Conservation (phyloP, 1,140 invertebrate species). For the Spodoptera litura region DNA sequence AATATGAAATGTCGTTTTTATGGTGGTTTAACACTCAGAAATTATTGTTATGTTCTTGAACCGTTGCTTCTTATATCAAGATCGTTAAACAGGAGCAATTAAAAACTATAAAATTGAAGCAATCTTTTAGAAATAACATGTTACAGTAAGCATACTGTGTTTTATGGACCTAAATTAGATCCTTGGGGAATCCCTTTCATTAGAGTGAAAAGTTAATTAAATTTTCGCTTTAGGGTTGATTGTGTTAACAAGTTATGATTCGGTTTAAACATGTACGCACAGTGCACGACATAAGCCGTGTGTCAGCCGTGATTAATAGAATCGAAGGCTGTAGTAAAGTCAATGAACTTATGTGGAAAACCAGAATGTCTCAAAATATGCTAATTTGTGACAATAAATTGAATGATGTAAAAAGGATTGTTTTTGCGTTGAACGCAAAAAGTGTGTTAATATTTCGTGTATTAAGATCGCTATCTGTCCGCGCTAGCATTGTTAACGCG, state of each 20-base stretch:
- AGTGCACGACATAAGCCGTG: neutral
- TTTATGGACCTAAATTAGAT: slow-evolving; percentile 2
- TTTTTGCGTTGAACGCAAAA: slow-evolving; percentile 15
- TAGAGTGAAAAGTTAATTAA: neutral
- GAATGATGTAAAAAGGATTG: neutral
- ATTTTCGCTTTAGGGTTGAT: too few relatives aligned
- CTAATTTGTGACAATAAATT: too few relatives aligned
- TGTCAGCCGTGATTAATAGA: neutral
- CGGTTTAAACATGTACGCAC: neutral
- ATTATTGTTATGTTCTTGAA: neutral
- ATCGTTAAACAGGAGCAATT: slow-evolving; percentile 8
- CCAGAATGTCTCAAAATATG: too few relatives aligned
- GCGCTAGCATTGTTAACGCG: slow-evolving; percentile 7
- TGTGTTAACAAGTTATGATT: neutral
- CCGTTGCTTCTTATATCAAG: neutral
- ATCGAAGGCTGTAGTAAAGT: neutral
- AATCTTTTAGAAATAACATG: neutral
- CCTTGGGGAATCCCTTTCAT: slow-evolving; percentile 3
- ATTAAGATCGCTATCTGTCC: slow-evolving; percentile 8
- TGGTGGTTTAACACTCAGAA: neutral
- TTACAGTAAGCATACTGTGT: neutral
- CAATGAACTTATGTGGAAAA: neutral
- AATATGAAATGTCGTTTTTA: neutral
- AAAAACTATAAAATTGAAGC: neutral
- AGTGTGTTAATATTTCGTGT: slow-evolving; percentile 8